Evolutionary conservation across 2,113 vertebrate genomes (phyloP).

Genomic region (Nothoprocta perdicaria): DNA sequence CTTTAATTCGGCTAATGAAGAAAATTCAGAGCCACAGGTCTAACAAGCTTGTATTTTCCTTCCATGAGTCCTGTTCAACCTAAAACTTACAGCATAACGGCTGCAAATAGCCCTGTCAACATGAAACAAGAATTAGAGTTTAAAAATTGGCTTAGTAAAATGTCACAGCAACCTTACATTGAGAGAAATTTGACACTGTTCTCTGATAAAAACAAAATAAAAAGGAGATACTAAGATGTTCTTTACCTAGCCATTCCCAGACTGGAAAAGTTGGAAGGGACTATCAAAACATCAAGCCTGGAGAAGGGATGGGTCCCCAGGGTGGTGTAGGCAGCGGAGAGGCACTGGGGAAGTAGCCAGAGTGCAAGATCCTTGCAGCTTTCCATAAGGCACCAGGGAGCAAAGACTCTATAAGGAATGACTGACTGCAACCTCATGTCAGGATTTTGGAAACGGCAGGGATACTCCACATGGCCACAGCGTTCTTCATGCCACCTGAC

Average conservation of each 20-base stretch:
- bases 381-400: conserved; percentile 79
- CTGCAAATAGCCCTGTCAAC: conserved; percentile 27
- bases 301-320: conserved; percentile 94
- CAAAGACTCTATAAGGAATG: conserved; percentile 90
- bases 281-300: conserved; percentile 91
- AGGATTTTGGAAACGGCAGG: conserved; percentile 86
- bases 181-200: background rate
- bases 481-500: conserved; percentile 62
- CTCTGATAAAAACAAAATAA: background rate
- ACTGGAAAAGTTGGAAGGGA: conserved; percentile 93
- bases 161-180: background rate
- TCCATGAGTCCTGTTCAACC: conserved; percentile 7
- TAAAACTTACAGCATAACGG: background rate
- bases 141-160: background rate
- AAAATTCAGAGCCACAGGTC: conserved; percentile 49
- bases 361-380: conserved; percentile 80
- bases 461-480: conserved; percentile 90
- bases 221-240: background rate
- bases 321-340: conserved; percentile 84
- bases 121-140: background rate
- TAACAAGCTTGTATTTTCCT: conserved; percentile 44
- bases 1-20: conserved; percentile 38
- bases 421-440: conserved; percentile 77
- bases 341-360: conserved; percentile 83
- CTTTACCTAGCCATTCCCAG: conserved; percentile 97